phyloP scores from a whole-genome alignment of 2,113 vertebrate genomes.

The Charadrius vociferus region DNA sequence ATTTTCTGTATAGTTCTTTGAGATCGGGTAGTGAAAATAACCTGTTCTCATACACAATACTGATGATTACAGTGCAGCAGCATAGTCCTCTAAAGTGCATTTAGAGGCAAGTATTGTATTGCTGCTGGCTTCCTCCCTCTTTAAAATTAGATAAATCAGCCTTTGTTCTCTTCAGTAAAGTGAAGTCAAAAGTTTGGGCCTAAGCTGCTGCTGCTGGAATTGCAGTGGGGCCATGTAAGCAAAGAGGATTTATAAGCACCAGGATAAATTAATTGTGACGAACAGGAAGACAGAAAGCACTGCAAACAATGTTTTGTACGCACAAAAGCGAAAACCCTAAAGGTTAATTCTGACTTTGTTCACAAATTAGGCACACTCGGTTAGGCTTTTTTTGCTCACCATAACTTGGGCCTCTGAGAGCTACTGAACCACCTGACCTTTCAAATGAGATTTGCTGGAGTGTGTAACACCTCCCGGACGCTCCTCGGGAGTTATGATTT shows the following conservation, averaged over 20 bases:
- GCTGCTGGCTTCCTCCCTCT: not conserved
- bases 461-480: not conserved
- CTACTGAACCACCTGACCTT: constrained; percentile 41
- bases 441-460: not conserved
- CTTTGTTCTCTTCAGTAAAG: constrained; percentile 18
- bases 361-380: constrained; percentile 45
- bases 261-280: constrained; percentile 14
- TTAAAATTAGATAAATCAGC: constrained; percentile 10
- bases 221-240: not conserved
- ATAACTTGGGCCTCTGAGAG: not conserved
- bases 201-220: not conserved
- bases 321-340: not conserved
- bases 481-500: not conserved
- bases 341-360: constrained; percentile 65
- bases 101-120: not conserved
- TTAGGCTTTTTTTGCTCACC: not conserved
- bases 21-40: not conserved
- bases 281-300: constrained; percentile 16
- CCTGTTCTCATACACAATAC: not conserved
- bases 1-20: not conserved
- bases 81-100: not conserved
- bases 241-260: constrained; percentile 37
- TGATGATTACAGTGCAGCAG: not conserved
- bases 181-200: constrained; percentile 30
- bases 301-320: constrained; percentile 40